Percentiles rank a stretch among this genome's conserved stretches.
These are phyloP conservation scores for Torymus texanus DNA, from an alignment of 2,888 invertebrate genomes.

Conservation along the genomic window DNA sequence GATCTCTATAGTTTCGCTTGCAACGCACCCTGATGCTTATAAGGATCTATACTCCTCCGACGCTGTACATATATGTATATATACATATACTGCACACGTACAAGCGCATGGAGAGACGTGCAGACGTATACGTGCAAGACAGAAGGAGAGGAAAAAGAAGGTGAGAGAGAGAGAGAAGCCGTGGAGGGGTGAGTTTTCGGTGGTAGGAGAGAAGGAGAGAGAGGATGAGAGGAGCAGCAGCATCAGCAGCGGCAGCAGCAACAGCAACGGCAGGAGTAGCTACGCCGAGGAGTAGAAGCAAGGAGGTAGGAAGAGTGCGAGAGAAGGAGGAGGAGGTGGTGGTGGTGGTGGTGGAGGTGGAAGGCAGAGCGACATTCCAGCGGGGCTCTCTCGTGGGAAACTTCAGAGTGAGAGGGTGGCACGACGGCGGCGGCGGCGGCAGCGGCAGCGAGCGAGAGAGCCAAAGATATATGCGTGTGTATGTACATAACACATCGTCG, in stretches of 20 bases:
- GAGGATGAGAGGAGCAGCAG: constrained; percentile 55
- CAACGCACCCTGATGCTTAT: constrained; percentile 48
- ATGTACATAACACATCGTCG: constrained; percentile 14
- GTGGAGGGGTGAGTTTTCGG: constrained; percentile 57
- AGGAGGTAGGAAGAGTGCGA: too few species aligned
- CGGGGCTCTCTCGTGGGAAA: constrained; percentile 74
- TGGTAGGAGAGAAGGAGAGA: constrained; percentile 58
- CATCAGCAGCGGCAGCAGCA: constrained; percentile 53
- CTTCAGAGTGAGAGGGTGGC: constrained; percentile 67
- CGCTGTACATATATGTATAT: background rate
- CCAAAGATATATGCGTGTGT: constrained; percentile 18
- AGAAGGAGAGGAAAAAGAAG: constrained; percentile 44
- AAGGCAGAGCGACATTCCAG: constrained; percentile 73
- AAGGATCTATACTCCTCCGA: constrained; percentile 2
- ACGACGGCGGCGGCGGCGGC: constrained; percentile 28
- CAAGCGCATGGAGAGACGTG: too few species aligned
- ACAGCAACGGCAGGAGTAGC: constrained; percentile 54
- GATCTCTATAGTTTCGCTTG: constrained; percentile 44
- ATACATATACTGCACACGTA: constrained; percentile 1
- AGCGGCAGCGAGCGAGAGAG: constrained; percentile 53
- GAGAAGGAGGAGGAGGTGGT: constrained; percentile 57
- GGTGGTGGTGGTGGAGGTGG: constrained; percentile 43
- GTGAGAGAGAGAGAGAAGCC: constrained; percentile 52
- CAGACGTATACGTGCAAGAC: background rate
- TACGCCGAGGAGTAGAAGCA: constrained; percentile 48